Evolutionary conservation across 2,113 vertebrate genomes (phyloP), one percentile per base, ranked within the genome.

Genomic region (Cromileptes altivelis): DNA sequence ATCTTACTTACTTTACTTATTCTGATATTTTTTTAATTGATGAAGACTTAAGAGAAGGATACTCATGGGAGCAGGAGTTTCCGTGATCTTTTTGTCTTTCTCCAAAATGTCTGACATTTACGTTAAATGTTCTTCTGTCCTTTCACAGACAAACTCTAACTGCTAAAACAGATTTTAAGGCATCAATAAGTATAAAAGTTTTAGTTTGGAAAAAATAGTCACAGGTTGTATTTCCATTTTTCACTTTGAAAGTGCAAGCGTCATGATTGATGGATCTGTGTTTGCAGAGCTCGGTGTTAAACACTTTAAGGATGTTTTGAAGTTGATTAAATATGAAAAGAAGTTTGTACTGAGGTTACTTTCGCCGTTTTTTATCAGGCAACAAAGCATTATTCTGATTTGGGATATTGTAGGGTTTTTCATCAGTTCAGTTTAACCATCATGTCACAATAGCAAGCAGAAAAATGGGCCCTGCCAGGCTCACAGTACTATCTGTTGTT

Each of bases 241-340:
- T 80, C 37, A 64, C 3, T 21, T 40, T 72, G 33, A 88, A 7
- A 75, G 67, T 40, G 42, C 27, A 69, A 33, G 19, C 25, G 1
- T 19, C 40, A 5, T 64, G 64, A 72, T 58, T 82, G 57, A 70
- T 75, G 57, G 19, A 64, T 82, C 30, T 60, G 18, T 79, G 37
- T 86, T 90, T 86, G 60, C 79, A 78, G 21, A 87, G 80, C 30
- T 68, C 0, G 9, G 25, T 45, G 17, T 6, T 53, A 57, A 76
- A 70, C 61, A 57, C 40, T n/a, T 30, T 2, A 70, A 45, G 14
- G 15, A 4, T 25, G 12, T 65, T 52, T 58, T 49, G 75, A 69
- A 78, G 9, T 12, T 2, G 30, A 81, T 50, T 37, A 45, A 67
- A 71, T 17, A 30, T 56, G 10, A 50, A 65, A 68, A 49, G 5